phyloP scores from a whole-genome alignment of 2,113 vertebrate genomes.

The Opisthocomus hoazin region DNA sequence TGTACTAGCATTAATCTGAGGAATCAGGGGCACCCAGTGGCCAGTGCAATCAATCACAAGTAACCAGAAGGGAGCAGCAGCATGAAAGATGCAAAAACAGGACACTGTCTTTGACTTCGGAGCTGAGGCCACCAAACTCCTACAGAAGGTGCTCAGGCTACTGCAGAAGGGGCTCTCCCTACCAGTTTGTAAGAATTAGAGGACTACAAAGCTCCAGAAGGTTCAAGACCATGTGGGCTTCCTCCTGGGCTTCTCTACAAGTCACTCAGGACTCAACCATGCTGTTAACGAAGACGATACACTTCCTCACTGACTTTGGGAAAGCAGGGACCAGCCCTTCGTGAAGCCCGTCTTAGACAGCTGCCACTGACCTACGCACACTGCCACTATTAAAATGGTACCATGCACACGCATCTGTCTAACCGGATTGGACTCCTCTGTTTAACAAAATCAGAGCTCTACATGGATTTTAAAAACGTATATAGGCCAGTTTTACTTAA shows the following conservation, averaged over 20 bases:
- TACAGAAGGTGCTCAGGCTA: neutral
- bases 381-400: neutral
- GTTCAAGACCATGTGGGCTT: neutral
- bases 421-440: neutral
- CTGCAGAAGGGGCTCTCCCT: neutral
- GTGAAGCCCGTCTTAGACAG: neutral
- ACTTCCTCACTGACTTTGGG: neutral
- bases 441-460: constrained; percentile 24
- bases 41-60: neutral
- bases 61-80: neutral
- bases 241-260: neutral
- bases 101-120: neutral
- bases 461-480: constrained; percentile 26
- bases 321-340: neutral
- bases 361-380: neutral
- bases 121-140: neutral
- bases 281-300: neutral
- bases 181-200: neutral
- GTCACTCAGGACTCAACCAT: neutral
- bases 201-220: neutral
- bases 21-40: neutral
- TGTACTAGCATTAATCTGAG: neutral
- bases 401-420: neutral
- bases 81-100: neutral
- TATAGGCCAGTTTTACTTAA: constrained; percentile 59